A percentile compares a stretch with the other conserved stretches of the same genome.
phyloP scores from a whole-genome alignment of 2,113 vertebrate genomes.

The Andinoacara biseriatus region DNA sequence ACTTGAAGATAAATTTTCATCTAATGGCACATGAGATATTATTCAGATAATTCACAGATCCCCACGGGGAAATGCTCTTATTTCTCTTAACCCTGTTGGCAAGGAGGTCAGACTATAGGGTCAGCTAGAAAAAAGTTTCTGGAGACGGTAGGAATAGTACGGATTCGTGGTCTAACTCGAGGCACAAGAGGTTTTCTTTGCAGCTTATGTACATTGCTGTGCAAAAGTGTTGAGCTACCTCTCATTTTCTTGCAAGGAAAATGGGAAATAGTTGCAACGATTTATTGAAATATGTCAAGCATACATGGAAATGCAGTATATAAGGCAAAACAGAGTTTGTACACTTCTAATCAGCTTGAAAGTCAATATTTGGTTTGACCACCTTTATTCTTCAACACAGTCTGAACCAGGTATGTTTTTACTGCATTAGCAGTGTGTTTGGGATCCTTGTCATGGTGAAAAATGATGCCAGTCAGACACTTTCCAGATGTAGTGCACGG shows the following conservation, averaged over 20 bases:
- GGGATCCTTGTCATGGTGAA: not conserved
- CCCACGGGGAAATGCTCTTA: conserved; percentile 20
- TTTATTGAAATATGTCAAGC: too few species aligned
- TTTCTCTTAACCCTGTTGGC: not conserved
- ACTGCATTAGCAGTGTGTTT: not conserved
- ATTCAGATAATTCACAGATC: conserved; percentile 32
- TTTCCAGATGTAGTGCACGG: not conserved
- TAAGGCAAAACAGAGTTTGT: not conserved
- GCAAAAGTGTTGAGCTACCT: not conserved
- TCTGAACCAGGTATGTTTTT: not conserved
- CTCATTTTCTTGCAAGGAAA: not conserved
- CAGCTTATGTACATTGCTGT: conserved; percentile 3
- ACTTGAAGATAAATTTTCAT: conserved; percentile 19
- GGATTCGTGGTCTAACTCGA: conserved; percentile 11
- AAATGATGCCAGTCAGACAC: not conserved
- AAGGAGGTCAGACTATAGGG: conserved; percentile 31
- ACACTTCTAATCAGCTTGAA: not conserved
- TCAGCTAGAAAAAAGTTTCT: conserved; percentile 29
- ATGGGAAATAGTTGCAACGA: not conserved
- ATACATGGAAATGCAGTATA: not conserved
- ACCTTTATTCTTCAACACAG: too few species aligned
- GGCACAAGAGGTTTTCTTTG: conserved; percentile 18
- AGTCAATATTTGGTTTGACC: not conserved
- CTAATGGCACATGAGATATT: conserved; percentile 20
- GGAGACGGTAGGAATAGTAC: not conserved